A percentile compares a stretch with the other conserved stretches of the same genome.
phyloP scores from a whole-genome alignment of 2,888 invertebrate species.

The Hylaea fasciaria region DNA sequence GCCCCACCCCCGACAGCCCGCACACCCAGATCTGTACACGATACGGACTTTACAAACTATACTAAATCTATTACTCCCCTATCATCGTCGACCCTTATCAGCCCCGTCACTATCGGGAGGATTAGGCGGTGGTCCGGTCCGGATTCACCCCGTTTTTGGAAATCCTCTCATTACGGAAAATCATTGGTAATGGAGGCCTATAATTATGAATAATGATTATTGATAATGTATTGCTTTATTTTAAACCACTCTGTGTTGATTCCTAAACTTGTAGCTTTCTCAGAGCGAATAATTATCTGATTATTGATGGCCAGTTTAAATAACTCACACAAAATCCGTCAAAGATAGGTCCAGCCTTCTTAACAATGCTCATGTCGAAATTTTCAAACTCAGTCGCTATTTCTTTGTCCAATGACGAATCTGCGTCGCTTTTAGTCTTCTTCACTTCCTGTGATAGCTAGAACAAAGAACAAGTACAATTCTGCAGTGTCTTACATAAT shows the following conservation, averaged over 20 bases:
- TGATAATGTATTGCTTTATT: not conserved
- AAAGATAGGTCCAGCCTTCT: conserved; percentile 91
- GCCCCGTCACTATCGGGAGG: no score
- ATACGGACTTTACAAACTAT: no score
- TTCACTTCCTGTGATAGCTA: conserved; percentile 69
- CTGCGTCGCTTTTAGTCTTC: conserved; percentile 50
- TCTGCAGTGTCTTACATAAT: not conserved
- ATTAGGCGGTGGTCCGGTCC: no score
- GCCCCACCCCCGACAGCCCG: conserved; percentile 64
- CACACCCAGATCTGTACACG: conserved; percentile 74
- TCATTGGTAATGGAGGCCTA: no score
- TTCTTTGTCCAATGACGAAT: conserved; percentile 63
- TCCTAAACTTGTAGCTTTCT: no score
- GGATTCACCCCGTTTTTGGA: no score
- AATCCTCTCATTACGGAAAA: no score
- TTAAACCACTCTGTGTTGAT: no score
- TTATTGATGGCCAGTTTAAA: not conserved
- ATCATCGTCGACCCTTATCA: no score
- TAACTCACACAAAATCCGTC: conserved; percentile 93
- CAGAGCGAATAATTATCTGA: no score
- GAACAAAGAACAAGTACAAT: conserved; percentile 37
- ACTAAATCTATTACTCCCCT: no score
- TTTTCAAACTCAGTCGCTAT: conserved; percentile 67
- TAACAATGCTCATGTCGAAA: conserved; percentile 87
- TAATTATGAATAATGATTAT: no score